Evolutionary conservation across 2,797 vertebrate genomes (phyloP), one percentile per base, ranked within the genome.

Genomic region (Cheirogaleus major): DNA sequence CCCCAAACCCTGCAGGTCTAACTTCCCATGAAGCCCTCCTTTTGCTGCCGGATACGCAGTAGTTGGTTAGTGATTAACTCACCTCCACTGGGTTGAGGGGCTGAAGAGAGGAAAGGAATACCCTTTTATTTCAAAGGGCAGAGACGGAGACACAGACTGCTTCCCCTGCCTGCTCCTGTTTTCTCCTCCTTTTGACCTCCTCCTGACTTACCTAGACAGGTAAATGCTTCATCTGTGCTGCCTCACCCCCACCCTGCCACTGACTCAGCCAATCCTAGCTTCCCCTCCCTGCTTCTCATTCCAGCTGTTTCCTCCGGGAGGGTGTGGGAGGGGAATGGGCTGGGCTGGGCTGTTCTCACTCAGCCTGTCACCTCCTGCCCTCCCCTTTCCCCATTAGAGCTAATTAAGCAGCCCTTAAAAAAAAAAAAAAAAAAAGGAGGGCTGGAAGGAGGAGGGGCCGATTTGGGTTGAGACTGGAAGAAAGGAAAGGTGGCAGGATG

Each of bases 121-220:
- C 90, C 86, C 80, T 91, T 75, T 14, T 93, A 32, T 86, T 80
- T 81, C 92, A 93, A 90, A 95, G 95, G 96, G 91, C 89, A 35
- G 85, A 91, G 67, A 90, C 4, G 20, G 43, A 95, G 81, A 82
- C 82, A 80, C 87, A 82, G 70, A 48, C 88, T 23, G 89, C 76
- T 69, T 89, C 87, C 52, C 43, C n/a, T 12, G 59, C 27, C 92
- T 87, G 94, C 88, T 41, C 27, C 85, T 78, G 41, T 55, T 94
- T 95, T 88, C 96, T 90, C 96, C 95, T 97, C 38, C 89, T 95
- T 97, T 50, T 97, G 98, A 98, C 96, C 96, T 98, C 93, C 95
- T 95, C 87, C 98, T 96, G 97, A 97, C 96, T 98, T 96, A 98
- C 98, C 98, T 97, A 87, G 95, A 93, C 98, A 98, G 98, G 98